Evolutionary conservation across 2,888 invertebrate genomes (phyloP).

Genomic region (Diaperis boleti): DNA sequence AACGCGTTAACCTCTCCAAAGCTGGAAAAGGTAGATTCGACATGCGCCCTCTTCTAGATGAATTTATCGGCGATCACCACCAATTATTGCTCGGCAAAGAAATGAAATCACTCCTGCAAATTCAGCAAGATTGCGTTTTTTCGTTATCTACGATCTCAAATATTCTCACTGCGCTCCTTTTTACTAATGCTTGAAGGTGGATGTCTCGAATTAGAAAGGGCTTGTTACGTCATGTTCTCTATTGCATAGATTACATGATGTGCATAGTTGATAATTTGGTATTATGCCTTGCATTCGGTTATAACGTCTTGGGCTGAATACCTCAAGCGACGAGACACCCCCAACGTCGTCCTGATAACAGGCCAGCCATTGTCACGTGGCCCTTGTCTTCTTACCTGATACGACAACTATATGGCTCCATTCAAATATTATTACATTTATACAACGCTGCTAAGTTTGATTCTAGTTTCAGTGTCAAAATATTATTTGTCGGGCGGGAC

Average conservation of each 20-base stretch:
- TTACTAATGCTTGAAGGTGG: background rate
- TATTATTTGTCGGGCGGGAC: background rate
- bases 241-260: slow-evolving; percentile 44
- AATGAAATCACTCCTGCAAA: slow-evolving; percentile 11
- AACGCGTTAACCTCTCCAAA: slow-evolving; percentile 59
- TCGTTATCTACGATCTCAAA: background rate
- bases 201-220: slow-evolving; percentile 7
- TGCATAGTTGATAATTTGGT: slow-evolving; percentile 41
- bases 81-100: slow-evolving; percentile 31
- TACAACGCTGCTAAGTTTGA: slow-evolving; percentile 22
- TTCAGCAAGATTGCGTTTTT: slow-evolving; percentile 24
- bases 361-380: slow-evolving; percentile 41
- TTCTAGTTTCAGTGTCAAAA: slow-evolving; percentile 15
- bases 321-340: slow-evolving; percentile 42
- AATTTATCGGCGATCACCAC: slow-evolving; percentile 38
- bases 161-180: no score
- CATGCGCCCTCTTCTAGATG: slow-evolving; percentile 47
- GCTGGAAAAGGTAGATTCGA: slow-evolving; percentile 61
- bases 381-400: slow-evolving; percentile 42
- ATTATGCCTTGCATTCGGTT: slow-evolving; percentile 44
- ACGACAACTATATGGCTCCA: slow-evolving; percentile 30
- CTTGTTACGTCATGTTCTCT: slow-evolving; percentile 37
- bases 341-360: slow-evolving; percentile 40
- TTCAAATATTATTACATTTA: slow-evolving; percentile 35
- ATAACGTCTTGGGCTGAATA: slow-evolving; percentile 45